These are phyloP conservation scores for Bergia sp. DNA, from an alignment of 92 coral and sea anemone species.

Conservation along the genomic window DNA sequence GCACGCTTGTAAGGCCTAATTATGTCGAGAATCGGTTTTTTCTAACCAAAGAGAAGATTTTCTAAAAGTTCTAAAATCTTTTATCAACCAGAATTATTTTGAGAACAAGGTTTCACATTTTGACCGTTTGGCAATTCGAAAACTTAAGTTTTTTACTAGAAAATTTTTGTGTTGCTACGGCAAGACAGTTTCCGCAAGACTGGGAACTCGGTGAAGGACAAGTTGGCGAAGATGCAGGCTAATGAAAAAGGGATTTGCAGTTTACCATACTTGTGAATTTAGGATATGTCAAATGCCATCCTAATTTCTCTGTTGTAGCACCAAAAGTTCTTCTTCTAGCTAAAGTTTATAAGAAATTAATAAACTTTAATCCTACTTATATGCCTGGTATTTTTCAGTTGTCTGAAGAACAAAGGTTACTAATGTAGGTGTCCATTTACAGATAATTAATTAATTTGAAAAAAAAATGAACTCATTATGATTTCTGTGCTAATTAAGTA, in stretches of 20 bases:
- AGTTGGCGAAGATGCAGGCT: too few relatives aligned
- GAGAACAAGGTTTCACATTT: neutral
- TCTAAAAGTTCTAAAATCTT: neutral
- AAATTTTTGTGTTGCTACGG: slow-evolving; percentile 19
- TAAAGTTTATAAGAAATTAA: too few relatives aligned
- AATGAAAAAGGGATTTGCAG: neutral
- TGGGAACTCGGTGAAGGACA: neutral
- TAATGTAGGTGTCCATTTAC: too few relatives aligned
- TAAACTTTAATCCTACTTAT: too few relatives aligned
- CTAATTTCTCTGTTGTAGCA: neutral
- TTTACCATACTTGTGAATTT: neutral
- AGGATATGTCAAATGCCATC: neutral
- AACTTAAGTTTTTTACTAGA: neutral
- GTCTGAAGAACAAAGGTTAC: neutral
- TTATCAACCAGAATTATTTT: neutral
- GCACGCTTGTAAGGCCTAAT: neutral
- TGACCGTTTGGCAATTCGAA: neutral
- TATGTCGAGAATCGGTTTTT: neutral
- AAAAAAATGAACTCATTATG: neutral
- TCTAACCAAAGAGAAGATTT: neutral
- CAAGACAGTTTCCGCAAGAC: neutral
- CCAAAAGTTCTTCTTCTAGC: neutral
- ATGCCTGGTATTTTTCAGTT: neutral
- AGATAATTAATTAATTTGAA: neutral
- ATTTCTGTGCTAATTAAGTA: neutral